Base-by-base conservation (phyloP, 2,113 vertebrate genomes). In the Fukomys damarensis region DNA sequence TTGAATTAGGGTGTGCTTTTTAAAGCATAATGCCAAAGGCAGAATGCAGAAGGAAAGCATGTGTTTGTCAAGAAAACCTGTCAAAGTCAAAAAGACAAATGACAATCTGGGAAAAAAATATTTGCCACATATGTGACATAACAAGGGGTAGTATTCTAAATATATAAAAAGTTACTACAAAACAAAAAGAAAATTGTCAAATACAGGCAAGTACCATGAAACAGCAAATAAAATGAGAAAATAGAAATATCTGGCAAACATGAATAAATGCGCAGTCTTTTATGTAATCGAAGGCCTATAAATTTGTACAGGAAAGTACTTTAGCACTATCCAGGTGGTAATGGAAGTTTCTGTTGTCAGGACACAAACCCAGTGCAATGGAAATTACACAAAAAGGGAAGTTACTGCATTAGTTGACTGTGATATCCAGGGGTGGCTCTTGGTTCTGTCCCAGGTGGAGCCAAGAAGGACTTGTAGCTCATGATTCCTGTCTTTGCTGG, bases 131-230 rank as follows among this genome's bases (percentile, higher is more conserved):
- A 70, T 61, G 32, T 77, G 91, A 85, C 46, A 95, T 59, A 76
- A 89, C 68, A 94, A 72, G 28, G 43, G 68, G 6, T 94, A 77
- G 65, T 56, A 11, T 65, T 94, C 89, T 89, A 93, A 93, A 86
- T 92, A 96, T 38, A 91, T 66, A 77, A 88, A 90, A 96, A 83
- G 68, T 96, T 92, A 94, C 77, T 58, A 43, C 32, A 85, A 95
- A 96, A 90, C 87, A 94, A 96, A 96, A 96, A 72, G 58, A 80
- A 96, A 94, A 82, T 38, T 82, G 54, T 91, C 86, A 96, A 93
- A 94, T 84, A 79, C 41, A 9, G 49, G 49, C 32, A 84, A 94
- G 96, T 68, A 90, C n/a, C 30, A 84, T 30, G 59, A 90, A 84
- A 49, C 76, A 91, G 93, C 32, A 63, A 32, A 72, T n/a, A 14